phyloP scores from a whole-genome alignment of 2,888 invertebrate species.

The Hermaeophaga mercurialis region DNA sequence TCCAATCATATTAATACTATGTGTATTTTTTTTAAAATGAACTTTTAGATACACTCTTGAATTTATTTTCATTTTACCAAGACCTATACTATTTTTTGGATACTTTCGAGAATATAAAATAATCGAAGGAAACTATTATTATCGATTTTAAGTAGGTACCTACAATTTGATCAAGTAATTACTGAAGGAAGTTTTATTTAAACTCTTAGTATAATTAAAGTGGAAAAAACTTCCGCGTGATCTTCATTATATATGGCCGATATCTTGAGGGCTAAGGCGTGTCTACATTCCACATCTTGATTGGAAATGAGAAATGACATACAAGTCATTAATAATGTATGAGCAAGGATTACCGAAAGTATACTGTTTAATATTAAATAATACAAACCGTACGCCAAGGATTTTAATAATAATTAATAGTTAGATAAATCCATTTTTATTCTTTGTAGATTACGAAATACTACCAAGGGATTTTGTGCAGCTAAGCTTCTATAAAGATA shows the following conservation, averaged over 20 bases:
- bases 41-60: no score
- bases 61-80: no score
- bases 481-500: neutral
- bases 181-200: no score
- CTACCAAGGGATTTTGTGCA: neutral
- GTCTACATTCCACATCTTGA: slow-evolving; percentile 19
- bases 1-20: no score
- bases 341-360: slow-evolving; percentile 4
- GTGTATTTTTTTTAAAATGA: no score
- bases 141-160: no score
- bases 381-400: no score
- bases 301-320: slow-evolving; percentile 15
- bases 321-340: slow-evolving; percentile 15
- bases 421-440: neutral
- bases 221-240: slow-evolving; percentile 10
- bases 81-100: no score
- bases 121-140: no score
- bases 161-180: no score
- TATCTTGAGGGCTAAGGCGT: slow-evolving; percentile 19
- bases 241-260: slow-evolving; percentile 19
- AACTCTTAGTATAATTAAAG: slow-evolving; percentile 1
- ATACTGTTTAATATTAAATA: no score
- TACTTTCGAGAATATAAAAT: no score
- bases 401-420: slow-evolving; percentile 3
- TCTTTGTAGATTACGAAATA: neutral